These are phyloP conservation scores for Pollenia amentaria DNA, from an alignment of 2,888 invertebrate species.

Conservation along the genomic window DNA sequence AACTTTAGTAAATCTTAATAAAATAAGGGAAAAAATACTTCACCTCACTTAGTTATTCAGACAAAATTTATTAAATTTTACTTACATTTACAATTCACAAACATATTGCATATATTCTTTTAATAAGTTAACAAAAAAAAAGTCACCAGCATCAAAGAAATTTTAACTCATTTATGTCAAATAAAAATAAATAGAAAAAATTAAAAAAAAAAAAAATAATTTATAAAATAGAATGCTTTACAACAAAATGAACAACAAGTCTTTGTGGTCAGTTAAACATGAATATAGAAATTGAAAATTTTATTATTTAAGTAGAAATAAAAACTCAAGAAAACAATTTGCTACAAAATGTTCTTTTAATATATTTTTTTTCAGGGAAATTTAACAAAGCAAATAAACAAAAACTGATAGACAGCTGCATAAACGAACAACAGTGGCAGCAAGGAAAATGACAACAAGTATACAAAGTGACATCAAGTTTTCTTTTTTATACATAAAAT, in stretches of 20 bases:
- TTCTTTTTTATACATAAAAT: background rate
- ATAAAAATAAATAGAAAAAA: too few relatives aligned
- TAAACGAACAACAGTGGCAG: background rate
- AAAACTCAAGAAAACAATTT: slow-evolving; percentile 13
- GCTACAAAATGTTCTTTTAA: slow-evolving; percentile 18
- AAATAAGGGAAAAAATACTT: too few relatives aligned
- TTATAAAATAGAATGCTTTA: background rate
- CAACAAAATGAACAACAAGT: slow-evolving; percentile 25
- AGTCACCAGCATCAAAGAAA: too few relatives aligned
- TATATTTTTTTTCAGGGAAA: slow-evolving; percentile 35
- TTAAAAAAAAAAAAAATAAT: too few relatives aligned
- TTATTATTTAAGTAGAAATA: background rate
- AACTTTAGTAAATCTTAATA: too few relatives aligned
- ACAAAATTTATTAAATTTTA: too few relatives aligned
- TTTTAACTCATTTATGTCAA: too few relatives aligned
- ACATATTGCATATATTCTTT: too few relatives aligned
- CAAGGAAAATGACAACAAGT: background rate
- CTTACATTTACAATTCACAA: too few relatives aligned
- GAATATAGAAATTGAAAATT: slow-evolving; percentile 15
- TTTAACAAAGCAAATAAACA: slow-evolving; percentile 1
- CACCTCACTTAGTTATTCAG: too few relatives aligned
- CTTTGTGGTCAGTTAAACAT: slow-evolving; percentile 43
- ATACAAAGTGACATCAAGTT: too few relatives aligned
- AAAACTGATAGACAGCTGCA: background rate
- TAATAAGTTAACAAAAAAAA: too few relatives aligned